Evolutionary conservation across 1,140 invertebrate species (phyloP).

Genomic region (Drosophila kikkawai): DNA sequence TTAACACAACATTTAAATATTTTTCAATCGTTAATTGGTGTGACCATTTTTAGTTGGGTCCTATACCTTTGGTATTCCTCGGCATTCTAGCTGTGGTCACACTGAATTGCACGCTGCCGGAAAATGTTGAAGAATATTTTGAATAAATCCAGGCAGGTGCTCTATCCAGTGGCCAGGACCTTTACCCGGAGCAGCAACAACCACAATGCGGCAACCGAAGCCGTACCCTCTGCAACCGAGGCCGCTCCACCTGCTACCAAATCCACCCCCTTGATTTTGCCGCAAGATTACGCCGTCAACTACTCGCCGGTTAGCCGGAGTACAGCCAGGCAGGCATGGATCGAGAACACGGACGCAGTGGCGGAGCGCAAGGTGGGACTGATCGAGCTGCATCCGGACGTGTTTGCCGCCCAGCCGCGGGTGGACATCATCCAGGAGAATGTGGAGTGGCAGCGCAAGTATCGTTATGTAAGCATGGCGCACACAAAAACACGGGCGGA

Average conservation of each 20-base stretch:
- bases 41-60: not conserved
- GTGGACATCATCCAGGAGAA: slow-evolving; percentile 96
- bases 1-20: not conserved
- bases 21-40: not conserved
- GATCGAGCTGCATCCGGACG: slow-evolving; percentile 94
- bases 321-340: slow-evolving; percentile 91
- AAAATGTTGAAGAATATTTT: slow-evolving; percentile 79
- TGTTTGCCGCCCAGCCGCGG: slow-evolving; percentile 93
- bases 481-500: slow-evolving; percentile 92
- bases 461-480: slow-evolving; percentile 91
- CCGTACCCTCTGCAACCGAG: not conserved
- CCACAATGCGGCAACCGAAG: slow-evolving; percentile 5
- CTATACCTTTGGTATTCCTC: not conserved
- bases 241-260: not conserved
- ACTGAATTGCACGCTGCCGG: slow-evolving; percentile 5
- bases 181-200: slow-evolving; percentile 33
- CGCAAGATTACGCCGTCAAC: slow-evolving; percentile 53
- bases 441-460: slow-evolving; percentile 94
- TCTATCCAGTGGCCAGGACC: slow-evolving; percentile 57
- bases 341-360: slow-evolving; percentile 94
- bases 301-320: slow-evolving; percentile 60
- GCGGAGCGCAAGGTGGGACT: slow-evolving; percentile 93
- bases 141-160: slow-evolving; percentile 67
- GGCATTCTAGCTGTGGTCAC: not conserved
- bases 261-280: slow-evolving; percentile 53